Evolutionary conservation across 2,888 invertebrate species (phyloP), one percentile per base, ranked within the genome.

Genomic region (Listrodromus nycthemerus): DNA sequence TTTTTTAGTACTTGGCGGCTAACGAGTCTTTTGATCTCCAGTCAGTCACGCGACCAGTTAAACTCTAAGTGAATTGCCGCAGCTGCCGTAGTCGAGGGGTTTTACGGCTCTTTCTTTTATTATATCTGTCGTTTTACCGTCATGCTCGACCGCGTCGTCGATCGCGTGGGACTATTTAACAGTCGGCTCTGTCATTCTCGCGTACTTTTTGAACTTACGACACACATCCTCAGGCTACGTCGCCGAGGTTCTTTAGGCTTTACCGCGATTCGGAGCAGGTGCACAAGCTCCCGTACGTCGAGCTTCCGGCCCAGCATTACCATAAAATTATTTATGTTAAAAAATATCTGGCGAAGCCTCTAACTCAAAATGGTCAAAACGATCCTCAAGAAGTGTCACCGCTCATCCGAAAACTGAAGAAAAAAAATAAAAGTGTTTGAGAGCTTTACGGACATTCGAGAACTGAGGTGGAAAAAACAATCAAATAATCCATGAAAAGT

Each of bases 191-290:
- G 45, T 65, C 30, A 65, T 70, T 82, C 45, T 55, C 33, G 30
- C 50, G 55, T 45, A 79, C 74, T 70, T 83, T 79, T 71, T 80
- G 66, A 83, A 75, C 83, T 83, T 80, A 61, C 71, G 75, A 83
- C 70, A 79, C 71, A 83, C 21, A 66, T 82, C 27, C 21, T 45
- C 27, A 19, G 41, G 50, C 13, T 58, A 63, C 37, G 24, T 7
- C 37, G 33, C n/a, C 63, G 61, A 63, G 13, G 50, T 45, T 30
- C 30, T 4, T 7, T 48, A 16, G 41, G n/a, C 61, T 21, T 58
- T 16, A 27, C 27, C 16, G 16, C 1, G 52, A 52, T 21, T 52
- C 52, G 21, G 52, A 0, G 52, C 19, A n/a, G 65, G 6, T 63
- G 58, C 10, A 37, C 2, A 37, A 7, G 37, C 8, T 37, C 8